A percentile compares a stretch with the other conserved stretches of the same genome.
Conservation (phyloP, 2,888 invertebrate genomes). For the Yponomeuta sedellus region DNA sequence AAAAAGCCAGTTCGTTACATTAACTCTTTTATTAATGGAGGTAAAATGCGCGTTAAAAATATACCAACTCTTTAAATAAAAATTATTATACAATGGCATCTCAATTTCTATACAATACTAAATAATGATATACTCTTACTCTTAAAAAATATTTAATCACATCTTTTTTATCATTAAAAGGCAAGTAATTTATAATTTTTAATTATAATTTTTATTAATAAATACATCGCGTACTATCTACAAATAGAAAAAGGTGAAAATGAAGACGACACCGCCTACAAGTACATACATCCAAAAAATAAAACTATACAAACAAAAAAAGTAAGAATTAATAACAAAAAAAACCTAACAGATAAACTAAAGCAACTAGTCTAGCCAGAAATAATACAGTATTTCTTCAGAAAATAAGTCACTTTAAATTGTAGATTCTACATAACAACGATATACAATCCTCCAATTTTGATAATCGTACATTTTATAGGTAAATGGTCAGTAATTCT, state of each 20-base stretch:
- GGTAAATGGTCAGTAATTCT: not conserved
- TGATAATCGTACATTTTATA: not conserved
- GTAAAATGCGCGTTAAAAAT: conserved; percentile 69
- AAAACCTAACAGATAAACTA: not conserved
- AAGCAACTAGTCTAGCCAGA: not conserved
- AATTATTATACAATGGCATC: conserved; percentile 60
- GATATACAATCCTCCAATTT: not conserved
- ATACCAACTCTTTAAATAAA: conserved; percentile 40
- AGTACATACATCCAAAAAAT: not conserved
- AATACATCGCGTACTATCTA: not conserved
- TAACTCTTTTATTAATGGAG: conserved; percentile 52
- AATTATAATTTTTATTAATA: conserved; percentile 28
- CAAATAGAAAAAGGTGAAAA: not conserved
- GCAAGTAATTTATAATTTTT: conserved; percentile 51
- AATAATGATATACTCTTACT: conserved; percentile 46
- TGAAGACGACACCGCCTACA: not conserved
- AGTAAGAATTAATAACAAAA: not conserved
- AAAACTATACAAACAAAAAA: not conserved
- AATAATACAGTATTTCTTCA: not conserved
- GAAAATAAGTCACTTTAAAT: not conserved
- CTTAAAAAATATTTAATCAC: conserved; percentile 37
- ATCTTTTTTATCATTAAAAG: conserved; percentile 28
- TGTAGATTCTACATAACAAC: not conserved
- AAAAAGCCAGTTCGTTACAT: not conserved
- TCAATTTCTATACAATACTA: conserved; percentile 49